Evolutionary conservation across 2,888 invertebrate species (phyloP).

Genomic region (Nymphalis c-album): DNA sequence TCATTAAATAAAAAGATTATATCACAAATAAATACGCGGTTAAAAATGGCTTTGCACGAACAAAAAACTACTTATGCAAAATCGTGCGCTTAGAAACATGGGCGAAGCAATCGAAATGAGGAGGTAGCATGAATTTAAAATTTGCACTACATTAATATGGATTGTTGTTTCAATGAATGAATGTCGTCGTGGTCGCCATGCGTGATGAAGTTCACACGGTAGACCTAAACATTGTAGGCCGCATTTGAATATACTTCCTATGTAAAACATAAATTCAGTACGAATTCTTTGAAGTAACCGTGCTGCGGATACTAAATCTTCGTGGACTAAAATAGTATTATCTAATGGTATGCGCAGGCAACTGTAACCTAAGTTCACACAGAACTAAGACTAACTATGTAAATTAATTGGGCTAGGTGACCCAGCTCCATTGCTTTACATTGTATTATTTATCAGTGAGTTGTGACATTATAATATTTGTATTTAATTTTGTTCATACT

Average conservation of each 20-base stretch:
- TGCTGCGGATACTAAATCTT: conserved; percentile 73
- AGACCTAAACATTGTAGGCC: conserved; percentile 76
- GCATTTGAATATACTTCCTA: conserved; percentile 81
- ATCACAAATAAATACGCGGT: conserved; percentile 65
- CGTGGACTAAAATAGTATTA: conserved; percentile 69
- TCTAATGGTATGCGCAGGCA: conserved; percentile 66
- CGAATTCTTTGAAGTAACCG: conserved; percentile 77
- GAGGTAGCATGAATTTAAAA: conserved; percentile 78
- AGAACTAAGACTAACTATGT: not conserved
- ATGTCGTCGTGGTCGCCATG: conserved; percentile 77
- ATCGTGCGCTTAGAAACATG: conserved; percentile 77
- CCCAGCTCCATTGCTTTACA: conserved; percentile 28
- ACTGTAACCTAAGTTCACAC: conserved; percentile 52
- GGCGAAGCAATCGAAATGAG: conserved; percentile 71
- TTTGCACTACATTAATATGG: conserved; percentile 82
- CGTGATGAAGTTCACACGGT: conserved; percentile 81
- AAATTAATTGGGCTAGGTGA: too few species aligned
- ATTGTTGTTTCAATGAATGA: conserved; percentile 81
- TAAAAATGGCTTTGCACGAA: conserved; percentile 71
- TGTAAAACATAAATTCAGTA: conserved; percentile 77
- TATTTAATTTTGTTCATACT: not conserved
- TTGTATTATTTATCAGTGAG: conserved; percentile 29
- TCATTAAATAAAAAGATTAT: conserved; percentile 51
- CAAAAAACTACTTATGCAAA: conserved; percentile 77
- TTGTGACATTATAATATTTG: conserved; percentile 19